Base-by-base conservation (phyloP, 2,797 vertebrate genomes). In the Serranus cabrilla region DNA sequence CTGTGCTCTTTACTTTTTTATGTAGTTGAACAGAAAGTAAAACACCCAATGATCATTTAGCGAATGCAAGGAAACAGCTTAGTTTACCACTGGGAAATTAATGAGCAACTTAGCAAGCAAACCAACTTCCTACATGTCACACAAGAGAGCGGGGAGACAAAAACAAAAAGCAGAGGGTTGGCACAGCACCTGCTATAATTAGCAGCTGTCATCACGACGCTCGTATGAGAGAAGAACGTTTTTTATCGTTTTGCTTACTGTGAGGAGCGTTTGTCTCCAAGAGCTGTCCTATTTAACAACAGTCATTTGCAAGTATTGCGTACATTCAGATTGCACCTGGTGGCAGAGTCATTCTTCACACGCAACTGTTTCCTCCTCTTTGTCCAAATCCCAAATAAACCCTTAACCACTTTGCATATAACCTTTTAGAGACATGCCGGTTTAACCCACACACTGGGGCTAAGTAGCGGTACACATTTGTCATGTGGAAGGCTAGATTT, bases 81-180 rank as follows among this genome's bases (percentile, higher is more conserved):
- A 66, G 34, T 68, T 52, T 52, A 61, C 86, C 69, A 43, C 37
- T 23, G 86, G 87, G 87, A 90, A 91, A 90, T 91, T 73, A 86
- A 78, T 43, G 54, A 72, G 13, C 71, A 77, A 45, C 71, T 45
- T 1, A 58, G 60, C 73, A 70, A 80, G 55, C 56, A 63, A 72
- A 69, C 60, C 45, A 67, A 71, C 69, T 76, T 81, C 62, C 75
- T 69, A 50, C 47, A 45, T 74, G 37, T 76, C 63, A 71, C 77
- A 71, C 71, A 40, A 60, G 69, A 83, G 69, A 76, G 71, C 18
- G 9, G 52, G 56, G 80, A 81, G 70, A 77, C 52, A 40, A 57
- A 76, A 80, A 82, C 76, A 82, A 78, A 73, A 85, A 70, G 1
- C 62, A 69, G 49, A 49, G 71, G 72, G 81, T 67, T 58, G 70